phyloP scores from a whole-genome alignment of 30 jellyfish, hydroid and myxozoan species.

The Cassiopea andromeda region DNA sequence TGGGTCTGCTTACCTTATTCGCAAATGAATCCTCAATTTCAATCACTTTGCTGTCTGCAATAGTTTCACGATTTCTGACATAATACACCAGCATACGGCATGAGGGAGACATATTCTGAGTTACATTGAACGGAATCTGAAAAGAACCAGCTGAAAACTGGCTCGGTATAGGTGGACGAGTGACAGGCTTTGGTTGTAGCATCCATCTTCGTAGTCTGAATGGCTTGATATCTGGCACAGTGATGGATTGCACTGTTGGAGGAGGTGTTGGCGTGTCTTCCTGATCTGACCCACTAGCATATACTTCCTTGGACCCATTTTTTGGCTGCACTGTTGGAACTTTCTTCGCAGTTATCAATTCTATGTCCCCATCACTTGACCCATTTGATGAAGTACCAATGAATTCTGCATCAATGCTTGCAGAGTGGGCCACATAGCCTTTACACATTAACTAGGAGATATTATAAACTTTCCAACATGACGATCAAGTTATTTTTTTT shows the following conservation, averaged over 20 bases:
- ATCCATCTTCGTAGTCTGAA: not conserved
- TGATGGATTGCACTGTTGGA: not conserved
- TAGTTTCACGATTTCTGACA: conserved; percentile 74
- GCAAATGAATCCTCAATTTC: conserved; percentile 68
- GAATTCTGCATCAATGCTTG: conserved; percentile 35
- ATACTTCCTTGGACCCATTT: not conserved
- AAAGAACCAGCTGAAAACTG: conserved; percentile 57
- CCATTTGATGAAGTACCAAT: conserved; percentile 33
- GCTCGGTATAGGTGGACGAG: conserved; percentile 88
- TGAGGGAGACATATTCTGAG: conserved; percentile 82
- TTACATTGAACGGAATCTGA: conserved; percentile 42
- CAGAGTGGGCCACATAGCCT: conserved; percentile 81
- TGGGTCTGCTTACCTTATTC: conserved; percentile 53
- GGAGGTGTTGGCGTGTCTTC: not conserved
- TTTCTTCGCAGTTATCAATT: not conserved
- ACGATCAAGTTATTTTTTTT: too few relatives aligned
- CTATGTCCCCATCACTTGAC: conserved; percentile 4
- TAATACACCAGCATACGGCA: conserved; percentile 85
- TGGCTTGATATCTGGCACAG: not conserved
- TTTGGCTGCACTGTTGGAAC: not conserved
- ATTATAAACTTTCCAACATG: too few relatives aligned
- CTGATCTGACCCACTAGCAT: not conserved
- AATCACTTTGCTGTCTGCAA: conserved; percentile 78
- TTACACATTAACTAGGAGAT: conserved; percentile 69
- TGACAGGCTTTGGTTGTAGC: conserved; percentile 26